Evolutionary conservation across 2,888 invertebrate species (phyloP).

Genomic region (Aelia acuminata): DNA sequence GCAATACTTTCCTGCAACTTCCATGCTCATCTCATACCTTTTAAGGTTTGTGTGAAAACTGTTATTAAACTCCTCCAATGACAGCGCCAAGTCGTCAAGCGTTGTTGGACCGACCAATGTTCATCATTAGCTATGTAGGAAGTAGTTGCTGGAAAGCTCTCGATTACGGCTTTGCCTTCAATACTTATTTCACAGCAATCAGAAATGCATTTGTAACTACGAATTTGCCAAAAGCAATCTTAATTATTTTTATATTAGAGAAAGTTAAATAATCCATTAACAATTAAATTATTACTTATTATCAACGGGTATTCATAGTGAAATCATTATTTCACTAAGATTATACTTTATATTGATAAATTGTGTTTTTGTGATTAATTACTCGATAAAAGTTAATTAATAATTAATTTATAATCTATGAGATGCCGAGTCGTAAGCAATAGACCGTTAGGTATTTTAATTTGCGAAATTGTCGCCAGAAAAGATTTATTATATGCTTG

Average conservation of each 20-base stretch:
- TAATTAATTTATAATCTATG: neutral
- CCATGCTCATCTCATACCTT: no score
- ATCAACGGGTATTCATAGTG: neutral
- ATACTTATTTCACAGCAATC: no score
- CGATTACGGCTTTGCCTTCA: no score
- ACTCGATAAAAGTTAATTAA: neutral
- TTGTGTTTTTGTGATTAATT: neutral
- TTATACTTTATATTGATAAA: neutral
- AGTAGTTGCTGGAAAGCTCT: neutral
- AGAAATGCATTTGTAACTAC: no score
- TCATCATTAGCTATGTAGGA: neutral
- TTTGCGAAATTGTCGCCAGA: neutral
- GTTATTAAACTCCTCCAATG: neutral
- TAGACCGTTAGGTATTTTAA: neutral
- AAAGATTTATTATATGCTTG: neutral
- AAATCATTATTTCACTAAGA: neutral
- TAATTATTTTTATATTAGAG: no score
- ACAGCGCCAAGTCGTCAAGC: neutral
- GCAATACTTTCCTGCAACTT: no score
- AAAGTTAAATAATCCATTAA: no score
- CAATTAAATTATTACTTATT: no score
- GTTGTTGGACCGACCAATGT: neutral
- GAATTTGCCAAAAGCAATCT: no score
- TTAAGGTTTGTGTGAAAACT: neutral
- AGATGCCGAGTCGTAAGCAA: neutral